Conservation (phyloP, 2,797 vertebrate species). For the Siniperca undulata region DNA sequence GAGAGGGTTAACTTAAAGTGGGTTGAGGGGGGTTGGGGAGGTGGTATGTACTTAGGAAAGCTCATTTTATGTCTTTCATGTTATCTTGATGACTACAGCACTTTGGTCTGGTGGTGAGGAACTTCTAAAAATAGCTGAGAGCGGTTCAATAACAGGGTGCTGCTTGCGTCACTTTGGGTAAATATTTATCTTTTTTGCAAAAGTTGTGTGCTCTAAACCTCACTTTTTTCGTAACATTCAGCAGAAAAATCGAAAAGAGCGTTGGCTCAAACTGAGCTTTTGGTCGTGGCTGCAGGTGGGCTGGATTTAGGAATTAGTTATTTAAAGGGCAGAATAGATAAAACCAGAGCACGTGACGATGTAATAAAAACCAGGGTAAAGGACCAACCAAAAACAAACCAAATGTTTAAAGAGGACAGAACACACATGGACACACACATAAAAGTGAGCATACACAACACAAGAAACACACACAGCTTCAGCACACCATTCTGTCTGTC, state of each 20-base stretch:
- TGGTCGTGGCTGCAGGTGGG: constrained; percentile 52
- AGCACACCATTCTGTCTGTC: constrained; percentile 52
- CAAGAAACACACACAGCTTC: constrained; percentile 28
- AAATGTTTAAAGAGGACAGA: constrained; percentile 49
- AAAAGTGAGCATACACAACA: constrained; percentile 35
- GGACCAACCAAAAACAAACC: constrained; percentile 32
- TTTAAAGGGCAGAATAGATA: constrained; percentile 53
- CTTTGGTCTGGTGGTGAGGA: constrained; percentile 65
- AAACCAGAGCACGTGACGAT: constrained; percentile 21
- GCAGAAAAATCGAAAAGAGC: constrained; percentile 69
- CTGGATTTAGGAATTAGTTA: constrained; percentile 41
- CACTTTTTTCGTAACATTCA: constrained; percentile 69
- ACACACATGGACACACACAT: constrained; percentile 22
- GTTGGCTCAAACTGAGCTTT: constrained; percentile 28
- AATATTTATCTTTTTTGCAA: constrained; percentile 81
- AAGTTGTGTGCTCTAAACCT: constrained; percentile 40
- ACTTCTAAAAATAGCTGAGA: constrained; percentile 77
- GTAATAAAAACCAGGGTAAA: constrained; percentile 37
- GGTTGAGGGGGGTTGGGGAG: not conserved
- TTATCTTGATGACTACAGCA: constrained; percentile 74
- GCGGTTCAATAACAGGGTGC: constrained; percentile 72
- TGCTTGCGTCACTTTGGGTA: constrained; percentile 77
- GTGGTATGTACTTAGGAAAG: constrained; percentile 28
- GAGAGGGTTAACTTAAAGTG: constrained; percentile 37
- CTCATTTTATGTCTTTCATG: constrained; percentile 64